Evolutionary conservation across 2,797 vertebrate species (phyloP), one percentile per base, ranked within the genome.

Genomic region (Hydrophis major): DNA sequence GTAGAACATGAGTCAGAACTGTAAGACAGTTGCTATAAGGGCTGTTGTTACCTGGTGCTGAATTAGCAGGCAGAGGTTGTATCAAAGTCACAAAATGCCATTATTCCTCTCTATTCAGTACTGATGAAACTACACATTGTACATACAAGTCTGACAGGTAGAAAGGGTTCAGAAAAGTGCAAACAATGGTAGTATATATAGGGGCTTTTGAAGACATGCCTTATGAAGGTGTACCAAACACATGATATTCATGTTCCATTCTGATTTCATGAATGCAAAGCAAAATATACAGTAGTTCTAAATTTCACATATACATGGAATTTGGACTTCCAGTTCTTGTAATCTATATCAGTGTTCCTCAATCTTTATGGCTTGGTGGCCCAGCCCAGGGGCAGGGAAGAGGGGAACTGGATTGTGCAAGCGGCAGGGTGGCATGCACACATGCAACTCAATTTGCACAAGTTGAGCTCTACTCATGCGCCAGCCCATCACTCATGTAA

Each of bases 371-470:
- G 66, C n/a, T 74, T 74, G 6, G n/a, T 20, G n/a, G 61, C 27
- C 27, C 4, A 4, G 27, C 8, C 10, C 1, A 10, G 66, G 2
- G 2, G 6, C 1, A 4, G 28, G 14, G 4, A 4, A n/a, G 28
- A n/a, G 6, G 13, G 5, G n/a, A 74, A 74, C 14, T 3, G 5
- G 6, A 4, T n/a, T 32, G 2, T 37, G 14, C 66, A 74, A 74
- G 14, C 0, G 2, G n/a, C 0, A 0, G 13, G 14, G 2, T 1
- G 2, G 66, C 1, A 4, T 74, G n/a, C 66, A 74, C 1, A 6
- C 16, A 74, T 74, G n/a, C n/a, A 74, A 14, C n/a, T 37, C n/a
- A 5, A 74, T 74, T 37, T 32, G 6, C 6, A 6, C 14, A 69
- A n/a, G 13, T n/a, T 14, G 28, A 28, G 61, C 12, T 66, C 11